Conservation (phyloP, 2,113 vertebrate genomes). For the Elgaria multicarinata region DNA sequence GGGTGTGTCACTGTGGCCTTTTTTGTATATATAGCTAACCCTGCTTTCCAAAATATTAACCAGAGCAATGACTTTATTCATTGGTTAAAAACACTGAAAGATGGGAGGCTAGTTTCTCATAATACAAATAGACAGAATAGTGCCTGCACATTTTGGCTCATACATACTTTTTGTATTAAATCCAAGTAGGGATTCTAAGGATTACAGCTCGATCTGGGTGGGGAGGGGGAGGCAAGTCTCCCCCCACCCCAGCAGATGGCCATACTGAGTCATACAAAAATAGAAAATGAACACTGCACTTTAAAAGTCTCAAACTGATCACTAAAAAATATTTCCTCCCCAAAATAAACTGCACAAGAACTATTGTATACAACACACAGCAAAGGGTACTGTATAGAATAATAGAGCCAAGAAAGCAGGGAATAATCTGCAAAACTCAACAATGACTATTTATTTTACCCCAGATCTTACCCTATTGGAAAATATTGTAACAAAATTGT, state of each 20-base stretch:
- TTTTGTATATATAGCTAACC: not conserved
- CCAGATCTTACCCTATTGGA: slow-evolving; percentile 69
- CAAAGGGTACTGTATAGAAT: not conserved
- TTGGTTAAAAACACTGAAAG: not conserved
- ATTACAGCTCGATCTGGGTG: not conserved
- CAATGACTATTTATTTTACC: slow-evolving; percentile 31
- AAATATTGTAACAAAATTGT: slow-evolving; percentile 51
- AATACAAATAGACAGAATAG: not conserved
- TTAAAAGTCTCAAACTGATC: not conserved
- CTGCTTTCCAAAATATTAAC: not conserved
- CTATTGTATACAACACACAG: not conserved
- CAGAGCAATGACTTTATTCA: not conserved
- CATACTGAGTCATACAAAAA: not conserved
- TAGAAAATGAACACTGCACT: not conserved
- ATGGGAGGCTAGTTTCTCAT: not conserved
- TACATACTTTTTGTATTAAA: too few species aligned
- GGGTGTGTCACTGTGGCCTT: not conserved
- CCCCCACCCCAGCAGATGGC: not conserved
- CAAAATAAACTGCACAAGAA: not conserved
- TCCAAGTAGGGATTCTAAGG: not conserved
- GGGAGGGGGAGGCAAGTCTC: not conserved
- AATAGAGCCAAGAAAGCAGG: not conserved
- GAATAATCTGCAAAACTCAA: not conserved
- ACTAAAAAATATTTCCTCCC: not conserved
- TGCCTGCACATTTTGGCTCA: not conserved